Percentiles rank a stretch among this genome's conserved stretches.
Conservation (phyloP, 2,888 invertebrate species). For the Thereva unica region DNA sequence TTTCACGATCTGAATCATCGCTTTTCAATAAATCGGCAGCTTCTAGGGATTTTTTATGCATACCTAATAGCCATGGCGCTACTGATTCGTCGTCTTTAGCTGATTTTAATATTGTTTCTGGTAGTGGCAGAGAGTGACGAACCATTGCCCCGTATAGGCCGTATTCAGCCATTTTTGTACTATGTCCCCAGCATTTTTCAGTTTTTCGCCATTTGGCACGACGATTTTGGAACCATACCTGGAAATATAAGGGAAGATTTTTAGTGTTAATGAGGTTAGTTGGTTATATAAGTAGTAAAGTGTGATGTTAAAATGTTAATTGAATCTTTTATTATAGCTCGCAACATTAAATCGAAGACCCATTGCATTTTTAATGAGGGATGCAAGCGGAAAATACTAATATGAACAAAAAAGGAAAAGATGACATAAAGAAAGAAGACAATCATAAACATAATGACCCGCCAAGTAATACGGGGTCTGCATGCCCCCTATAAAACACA, state of each 20-base stretch:
- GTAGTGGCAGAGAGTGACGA: constrained; percentile 95
- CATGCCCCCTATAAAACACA: no score
- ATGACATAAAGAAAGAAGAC: no score
- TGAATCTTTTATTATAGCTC: no score
- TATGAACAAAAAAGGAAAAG: no score
- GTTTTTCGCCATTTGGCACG: constrained; percentile 99
- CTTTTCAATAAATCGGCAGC: constrained; percentile 92
- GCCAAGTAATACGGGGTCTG: no score
- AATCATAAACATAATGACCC: no score
- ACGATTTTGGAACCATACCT: constrained; percentile 97
- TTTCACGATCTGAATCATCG: constrained; percentile 73
- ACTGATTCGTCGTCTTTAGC: constrained; percentile 96
- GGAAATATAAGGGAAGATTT: constrained; percentile 50
- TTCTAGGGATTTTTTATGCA: constrained; percentile 95
- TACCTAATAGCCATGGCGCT: constrained; percentile 98
- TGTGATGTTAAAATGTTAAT: no score
- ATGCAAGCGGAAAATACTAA: no score
- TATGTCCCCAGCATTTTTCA: constrained; percentile 99
- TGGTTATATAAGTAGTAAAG: no score
- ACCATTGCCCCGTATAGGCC: constrained; percentile 99
- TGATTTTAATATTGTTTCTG: constrained; percentile 97
- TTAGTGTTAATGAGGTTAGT: no score
- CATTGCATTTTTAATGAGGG: no score
- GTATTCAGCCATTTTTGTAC: constrained; percentile 99
- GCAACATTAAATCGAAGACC: no score